Evolutionary conservation across 2,888 invertebrate species (phyloP), one percentile per base, ranked within the genome.

Genomic region (Buathra laborator): DNA sequence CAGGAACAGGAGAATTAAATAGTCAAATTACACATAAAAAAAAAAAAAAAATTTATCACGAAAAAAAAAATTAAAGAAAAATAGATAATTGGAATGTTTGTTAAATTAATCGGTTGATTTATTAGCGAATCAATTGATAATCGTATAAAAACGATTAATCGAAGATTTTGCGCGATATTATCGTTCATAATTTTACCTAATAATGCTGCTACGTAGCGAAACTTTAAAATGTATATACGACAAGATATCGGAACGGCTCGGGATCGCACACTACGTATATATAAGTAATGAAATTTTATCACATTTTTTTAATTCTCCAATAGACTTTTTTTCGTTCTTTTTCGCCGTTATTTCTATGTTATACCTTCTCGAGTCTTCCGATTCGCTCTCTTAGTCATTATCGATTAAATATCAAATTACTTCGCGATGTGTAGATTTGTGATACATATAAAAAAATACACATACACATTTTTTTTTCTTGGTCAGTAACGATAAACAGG

Each of bases 1-100:
- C 90, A 90, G 74, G 92, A 92, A 75, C 90, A 90, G 81, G 91
- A 92, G 68, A 89, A 88, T 86, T 87, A 66, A 85, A 56, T 44
- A 53, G 37, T 62, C 29, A 14, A 29, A 51, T 67, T 75, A 53
- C 1, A n/a, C 43, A 24, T 24, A 56, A 7, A 79, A 24, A 78
- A 48, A 29, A 24, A 51, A 43, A 9, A 19, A 24, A 66, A 66
- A 72, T 12, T 44, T 37, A 70, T 51, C 56, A 46, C 37, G 37
- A 5, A 37, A 37, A 37, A 37, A 37, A 37, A 62, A 71, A 32
- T 19, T 16, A n/a, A 46, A 88, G 87, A 84, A n/a, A 86, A 84
- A 48, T 56, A 67, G 85, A 83, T 66, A 48, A 68, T 83, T 53
- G 62, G 56, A 59, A 68, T 71, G 78, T 19, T 32, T 19, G 12